A percentile compares a stretch with the other conserved stretches of the same genome.
Conservation (phyloP, 2,797 vertebrate genomes). For the Clarias fuscus region DNA sequence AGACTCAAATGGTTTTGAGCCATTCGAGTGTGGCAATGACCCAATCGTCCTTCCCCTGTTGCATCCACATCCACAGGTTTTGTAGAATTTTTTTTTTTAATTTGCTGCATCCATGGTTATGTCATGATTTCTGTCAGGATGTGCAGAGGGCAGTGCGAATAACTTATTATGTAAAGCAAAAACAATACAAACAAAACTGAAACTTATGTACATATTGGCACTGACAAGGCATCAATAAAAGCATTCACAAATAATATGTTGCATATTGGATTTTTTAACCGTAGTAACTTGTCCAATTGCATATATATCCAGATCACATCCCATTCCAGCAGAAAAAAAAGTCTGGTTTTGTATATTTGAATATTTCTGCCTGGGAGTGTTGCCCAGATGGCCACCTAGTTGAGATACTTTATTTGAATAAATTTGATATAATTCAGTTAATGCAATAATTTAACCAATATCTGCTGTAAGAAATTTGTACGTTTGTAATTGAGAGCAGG, state of each 20-base stretch:
- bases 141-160: too few species aligned
- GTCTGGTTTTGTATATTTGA: neutral
- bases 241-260: neutral
- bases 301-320: neutral
- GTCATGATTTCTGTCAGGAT: too few species aligned
- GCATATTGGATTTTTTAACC: neutral
- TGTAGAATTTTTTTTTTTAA: too few species aligned
- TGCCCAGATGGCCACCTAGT: neutral
- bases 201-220: too few species aligned
- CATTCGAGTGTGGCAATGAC: too few species aligned
- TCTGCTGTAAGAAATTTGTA: neutral
- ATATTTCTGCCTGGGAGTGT: neutral
- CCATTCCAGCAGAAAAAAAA: neutral
- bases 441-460: neutral
- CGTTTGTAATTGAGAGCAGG: neutral
- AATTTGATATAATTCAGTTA: neutral
- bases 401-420: neutral
- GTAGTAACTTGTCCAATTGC: neutral
- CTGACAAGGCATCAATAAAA: too few species aligned
- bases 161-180: too few species aligned
- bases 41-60: too few species aligned
- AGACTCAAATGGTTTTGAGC: too few species aligned
- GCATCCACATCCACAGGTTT: too few species aligned
- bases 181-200: too few species aligned
- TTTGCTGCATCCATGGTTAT: too few species aligned